These are phyloP conservation scores for Cyphomyrmex costatus DNA, from an alignment of 1,140 invertebrate species.

Conservation along the genomic window DNA sequence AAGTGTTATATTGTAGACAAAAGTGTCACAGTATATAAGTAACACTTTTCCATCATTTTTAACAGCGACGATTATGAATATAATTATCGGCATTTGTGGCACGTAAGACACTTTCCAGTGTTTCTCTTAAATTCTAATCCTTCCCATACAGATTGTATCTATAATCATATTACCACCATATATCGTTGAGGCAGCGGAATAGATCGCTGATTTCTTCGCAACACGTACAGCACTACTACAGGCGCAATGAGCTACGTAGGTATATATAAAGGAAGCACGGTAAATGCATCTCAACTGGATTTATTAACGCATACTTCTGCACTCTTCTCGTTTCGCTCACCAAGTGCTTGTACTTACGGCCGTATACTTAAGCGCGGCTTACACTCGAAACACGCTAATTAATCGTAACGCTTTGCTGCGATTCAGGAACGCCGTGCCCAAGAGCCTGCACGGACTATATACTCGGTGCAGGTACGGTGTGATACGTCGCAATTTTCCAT, in stretches of 20 bases:
- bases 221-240: conserved; percentile 3
- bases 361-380: conserved; percentile 60
- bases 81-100: not conserved
- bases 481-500: not conserved
- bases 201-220: not conserved
- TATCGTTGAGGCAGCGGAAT: not conserved
- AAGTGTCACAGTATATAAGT: not conserved
- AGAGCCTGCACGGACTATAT: conserved; percentile 25
- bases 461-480: not conserved
- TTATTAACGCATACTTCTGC: conserved; percentile 29
- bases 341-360: conserved; percentile 30
- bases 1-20: not conserved
- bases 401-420: conserved; percentile 78
- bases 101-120: not conserved
- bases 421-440: conserved; percentile 73
- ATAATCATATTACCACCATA: not conserved
- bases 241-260: not conserved
- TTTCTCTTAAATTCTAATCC: not conserved
- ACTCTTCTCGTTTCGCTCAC: conserved; percentile 8
- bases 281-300: conserved; percentile 37
- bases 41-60: not conserved
- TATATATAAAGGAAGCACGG: conserved; percentile 44
- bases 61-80: not conserved
- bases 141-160: not conserved
- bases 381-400: conserved; percentile 73